A percentile compares a stretch with the other conserved stretches of the same genome.
Evolutionary conservation across 2,888 invertebrate genomes (phyloP).

Genomic region (Beris chalybata): DNA sequence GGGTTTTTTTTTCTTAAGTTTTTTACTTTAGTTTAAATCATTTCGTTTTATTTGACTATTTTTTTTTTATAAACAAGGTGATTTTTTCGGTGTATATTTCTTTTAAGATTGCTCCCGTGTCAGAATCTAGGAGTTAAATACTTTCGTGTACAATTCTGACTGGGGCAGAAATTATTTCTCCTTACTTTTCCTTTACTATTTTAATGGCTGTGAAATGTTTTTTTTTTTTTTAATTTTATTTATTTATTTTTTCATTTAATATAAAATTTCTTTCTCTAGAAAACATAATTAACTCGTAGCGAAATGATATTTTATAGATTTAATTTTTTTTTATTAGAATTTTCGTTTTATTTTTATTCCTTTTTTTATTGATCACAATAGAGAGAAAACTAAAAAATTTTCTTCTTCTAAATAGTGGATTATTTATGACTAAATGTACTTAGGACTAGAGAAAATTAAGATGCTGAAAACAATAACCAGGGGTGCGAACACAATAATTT

Average conservation of each 20-base stretch:
- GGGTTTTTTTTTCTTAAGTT: constrained; percentile 18
- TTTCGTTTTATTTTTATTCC: background rate
- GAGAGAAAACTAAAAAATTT: constrained; percentile 26
- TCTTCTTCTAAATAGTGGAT: constrained; percentile 16
- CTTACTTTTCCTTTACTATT: too few species aligned
- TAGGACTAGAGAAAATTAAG: constrained; percentile 28
- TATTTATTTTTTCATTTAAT: constrained; percentile 7
- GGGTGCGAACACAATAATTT: constrained; percentile 24
- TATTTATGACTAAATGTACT: constrained; percentile 27
- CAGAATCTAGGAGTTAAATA: too few species aligned
- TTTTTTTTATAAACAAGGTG: too few species aligned
- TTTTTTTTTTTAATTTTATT: constrained; percentile 1
- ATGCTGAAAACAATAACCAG: constrained; percentile 34
- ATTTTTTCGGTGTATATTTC: background rate
- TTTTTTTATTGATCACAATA: constrained; percentile 27
- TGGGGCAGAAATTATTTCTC: too few species aligned
- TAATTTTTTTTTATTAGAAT: background rate
- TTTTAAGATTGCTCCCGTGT: too few species aligned
- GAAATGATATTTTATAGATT: constrained; percentile 14
- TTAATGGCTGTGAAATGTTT: too few species aligned
- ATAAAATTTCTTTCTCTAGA: constrained; percentile 15
- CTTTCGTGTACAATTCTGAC: too few species aligned
- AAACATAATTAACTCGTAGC: constrained; percentile 23
- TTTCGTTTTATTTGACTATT: constrained; percentile 20
- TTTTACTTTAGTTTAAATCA: constrained; percentile 8